A percentile compares a stretch with the other conserved stretches of the same genome.
phyloP scores from a whole-genome alignment of 1,140 invertebrate genomes.

The Tribolium madens region DNA sequence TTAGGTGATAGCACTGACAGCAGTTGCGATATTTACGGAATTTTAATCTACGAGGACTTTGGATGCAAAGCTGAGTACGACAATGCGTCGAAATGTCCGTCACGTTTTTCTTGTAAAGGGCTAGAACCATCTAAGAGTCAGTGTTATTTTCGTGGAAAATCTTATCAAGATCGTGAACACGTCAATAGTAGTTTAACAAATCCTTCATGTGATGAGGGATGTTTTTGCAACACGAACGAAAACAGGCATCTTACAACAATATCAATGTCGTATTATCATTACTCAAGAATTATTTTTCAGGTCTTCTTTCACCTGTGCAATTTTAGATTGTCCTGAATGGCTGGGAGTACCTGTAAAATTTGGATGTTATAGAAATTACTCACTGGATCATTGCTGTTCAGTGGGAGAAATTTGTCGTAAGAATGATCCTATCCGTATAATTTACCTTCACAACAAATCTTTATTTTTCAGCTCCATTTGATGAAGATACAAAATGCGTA shows the following conservation, averaged over 20 bases:
- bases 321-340: constrained; percentile 53
- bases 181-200: neutral
- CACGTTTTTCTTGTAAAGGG: neutral
- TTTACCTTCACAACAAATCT: no score
- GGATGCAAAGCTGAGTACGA: neutral
- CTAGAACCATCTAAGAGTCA: neutral
- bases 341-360: constrained; percentile 27
- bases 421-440: no score
- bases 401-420: constrained; percentile 52
- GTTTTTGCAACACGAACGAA: neutral
- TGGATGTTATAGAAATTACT: constrained; percentile 53
- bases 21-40: neutral
- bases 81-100: neutral
- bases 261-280: no score
- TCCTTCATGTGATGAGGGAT: neutral
- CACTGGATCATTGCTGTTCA: constrained; percentile 50
- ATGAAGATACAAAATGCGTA: constrained; percentile 47
- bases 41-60: neutral
- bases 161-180: neutral
- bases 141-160: neutral
- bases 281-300: no score
- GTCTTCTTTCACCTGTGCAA: constrained; percentile 51
- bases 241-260: neutral
- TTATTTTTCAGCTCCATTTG: constrained; percentile 40
- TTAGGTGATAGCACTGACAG: neutral